phyloP scores from a whole-genome alignment of 2,888 invertebrate species.

The Acronicta aceris region DNA sequence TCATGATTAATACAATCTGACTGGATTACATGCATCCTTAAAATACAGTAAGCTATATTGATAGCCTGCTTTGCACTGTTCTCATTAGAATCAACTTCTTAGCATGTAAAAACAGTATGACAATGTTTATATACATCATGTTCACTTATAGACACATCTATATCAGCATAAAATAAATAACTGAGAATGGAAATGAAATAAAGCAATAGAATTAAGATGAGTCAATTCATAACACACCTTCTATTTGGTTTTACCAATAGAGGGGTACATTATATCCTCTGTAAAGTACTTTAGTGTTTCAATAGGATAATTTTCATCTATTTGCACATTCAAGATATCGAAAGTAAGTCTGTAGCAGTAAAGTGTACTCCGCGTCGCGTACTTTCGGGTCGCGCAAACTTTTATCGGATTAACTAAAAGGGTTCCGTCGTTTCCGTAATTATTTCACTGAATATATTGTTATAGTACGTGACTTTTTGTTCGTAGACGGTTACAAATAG shows the following conservation, averaged over 20 bases:
- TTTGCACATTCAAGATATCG: neutral
- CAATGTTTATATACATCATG: neutral
- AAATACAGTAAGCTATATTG: neutral
- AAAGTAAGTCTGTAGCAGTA: conserved; percentile 25
- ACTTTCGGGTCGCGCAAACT: conserved; percentile 60
- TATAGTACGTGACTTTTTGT: conserved; percentile 59
- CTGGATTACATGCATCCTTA: neutral
- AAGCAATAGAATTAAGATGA: no score
- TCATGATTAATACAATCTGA: neutral
- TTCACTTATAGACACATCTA: neutral
- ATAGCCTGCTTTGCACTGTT: neutral
- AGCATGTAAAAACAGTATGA: neutral
- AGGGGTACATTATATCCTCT: no score
- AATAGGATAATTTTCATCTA: neutral
- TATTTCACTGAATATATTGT: conserved; percentile 65
- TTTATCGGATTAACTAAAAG: conserved; percentile 74
- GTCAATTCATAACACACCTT: no score
- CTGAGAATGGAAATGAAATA: no score
- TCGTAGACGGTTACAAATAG: conserved; percentile 53
- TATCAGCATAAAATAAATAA: no score
- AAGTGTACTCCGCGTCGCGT: conserved; percentile 53
- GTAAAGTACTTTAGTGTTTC: neutral
- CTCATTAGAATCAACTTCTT: neutral
- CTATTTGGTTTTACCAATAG: no score
- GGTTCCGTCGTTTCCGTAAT: conserved; percentile 67